These are phyloP conservation scores for Melopsittacus undulatus DNA, from an alignment of 2,797 vertebrate genomes.

Conservation along the genomic window DNA sequence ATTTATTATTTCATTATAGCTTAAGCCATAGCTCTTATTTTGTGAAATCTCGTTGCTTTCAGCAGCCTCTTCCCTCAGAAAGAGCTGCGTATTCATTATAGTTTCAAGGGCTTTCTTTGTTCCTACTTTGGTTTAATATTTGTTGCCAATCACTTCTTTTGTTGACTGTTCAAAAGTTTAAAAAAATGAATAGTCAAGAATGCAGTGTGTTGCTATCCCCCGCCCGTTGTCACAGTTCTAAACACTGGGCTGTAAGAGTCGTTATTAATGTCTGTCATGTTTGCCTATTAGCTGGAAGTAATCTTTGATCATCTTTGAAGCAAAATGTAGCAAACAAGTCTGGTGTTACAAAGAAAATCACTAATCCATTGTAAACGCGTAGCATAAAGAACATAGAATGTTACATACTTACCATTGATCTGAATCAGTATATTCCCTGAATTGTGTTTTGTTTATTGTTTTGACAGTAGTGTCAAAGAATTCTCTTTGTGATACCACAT, in stretches of 20 bases:
- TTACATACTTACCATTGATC: not conserved
- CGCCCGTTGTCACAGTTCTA: not conserved
- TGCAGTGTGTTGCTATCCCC: not conserved
- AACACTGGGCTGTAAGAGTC: not conserved
- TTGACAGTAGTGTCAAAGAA: slow-evolving; percentile 34
- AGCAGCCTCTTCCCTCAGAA: not conserved
- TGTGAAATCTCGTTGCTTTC: slow-evolving; percentile 9
- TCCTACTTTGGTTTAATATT: slow-evolving; percentile 33
- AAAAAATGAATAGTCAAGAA: slow-evolving; percentile 7
- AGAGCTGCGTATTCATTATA: not conserved
- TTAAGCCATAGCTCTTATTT: slow-evolving; percentile 10
- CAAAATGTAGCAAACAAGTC: not conserved
- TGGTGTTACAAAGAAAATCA: not conserved
- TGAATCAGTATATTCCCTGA: not conserved
- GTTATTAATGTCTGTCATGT: slow-evolving; percentile 1
- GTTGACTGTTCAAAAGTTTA: slow-evolving; percentile 3
- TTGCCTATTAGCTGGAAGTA: slow-evolving; percentile 8
- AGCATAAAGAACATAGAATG: not conserved
- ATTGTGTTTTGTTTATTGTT: slow-evolving; percentile 20
- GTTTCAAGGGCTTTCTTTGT: slow-evolving; percentile 38
- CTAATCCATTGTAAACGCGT: not conserved
- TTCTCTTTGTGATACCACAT: slow-evolving; percentile 18
- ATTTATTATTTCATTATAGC: slow-evolving; percentile 31
- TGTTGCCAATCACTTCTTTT: slow-evolving; percentile 47
- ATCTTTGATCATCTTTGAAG: slow-evolving; percentile 23